A percentile compares a stretch with the other conserved stretches of the same genome.
These are phyloP conservation scores for Lissocephala sabroskyi DNA, from an alignment of 2,888 invertebrate species.

Conservation along the genomic window DNA sequence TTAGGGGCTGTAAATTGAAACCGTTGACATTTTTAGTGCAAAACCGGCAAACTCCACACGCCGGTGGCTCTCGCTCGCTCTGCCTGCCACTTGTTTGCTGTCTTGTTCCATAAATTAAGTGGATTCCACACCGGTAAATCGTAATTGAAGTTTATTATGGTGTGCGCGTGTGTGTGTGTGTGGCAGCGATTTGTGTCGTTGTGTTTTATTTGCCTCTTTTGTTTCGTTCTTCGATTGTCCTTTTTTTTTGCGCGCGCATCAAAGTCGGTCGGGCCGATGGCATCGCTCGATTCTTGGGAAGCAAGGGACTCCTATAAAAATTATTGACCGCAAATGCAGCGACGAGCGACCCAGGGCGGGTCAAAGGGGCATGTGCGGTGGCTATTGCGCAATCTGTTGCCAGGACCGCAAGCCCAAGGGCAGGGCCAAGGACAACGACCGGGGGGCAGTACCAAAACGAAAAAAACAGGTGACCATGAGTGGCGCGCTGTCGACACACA, in stretches of 20 bases:
- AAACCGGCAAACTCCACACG: background rate
- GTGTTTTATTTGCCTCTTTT: background rate
- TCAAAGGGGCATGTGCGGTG: too few species aligned
- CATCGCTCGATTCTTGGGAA: too few species aligned
- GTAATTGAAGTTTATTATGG: conserved; percentile 4
- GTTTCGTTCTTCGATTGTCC: too few species aligned
- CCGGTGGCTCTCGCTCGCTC: background rate
- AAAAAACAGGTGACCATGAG: too few species aligned
- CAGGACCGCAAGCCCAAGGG: too few species aligned
- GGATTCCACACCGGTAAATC: conserved; percentile 1
- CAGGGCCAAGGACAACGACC: too few species aligned
- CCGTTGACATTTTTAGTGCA: conserved; percentile 8
- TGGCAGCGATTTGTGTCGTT: background rate
- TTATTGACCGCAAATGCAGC: too few species aligned
- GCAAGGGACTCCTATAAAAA: too few species aligned
- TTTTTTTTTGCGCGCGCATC: conserved; percentile 5
- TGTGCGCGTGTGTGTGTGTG: background rate
- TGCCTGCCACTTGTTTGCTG: background rate
- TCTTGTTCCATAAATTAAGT: background rate
- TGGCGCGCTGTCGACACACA: too few species aligned
- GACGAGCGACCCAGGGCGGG: too few species aligned
- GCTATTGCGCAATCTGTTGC: too few species aligned
- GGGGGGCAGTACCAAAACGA: too few species aligned
- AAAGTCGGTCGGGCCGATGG: conserved; percentile 4
- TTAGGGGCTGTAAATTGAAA: conserved; percentile 2